Conservation (phyloP, 2,797 vertebrate species). For the Channa striata region DNA sequence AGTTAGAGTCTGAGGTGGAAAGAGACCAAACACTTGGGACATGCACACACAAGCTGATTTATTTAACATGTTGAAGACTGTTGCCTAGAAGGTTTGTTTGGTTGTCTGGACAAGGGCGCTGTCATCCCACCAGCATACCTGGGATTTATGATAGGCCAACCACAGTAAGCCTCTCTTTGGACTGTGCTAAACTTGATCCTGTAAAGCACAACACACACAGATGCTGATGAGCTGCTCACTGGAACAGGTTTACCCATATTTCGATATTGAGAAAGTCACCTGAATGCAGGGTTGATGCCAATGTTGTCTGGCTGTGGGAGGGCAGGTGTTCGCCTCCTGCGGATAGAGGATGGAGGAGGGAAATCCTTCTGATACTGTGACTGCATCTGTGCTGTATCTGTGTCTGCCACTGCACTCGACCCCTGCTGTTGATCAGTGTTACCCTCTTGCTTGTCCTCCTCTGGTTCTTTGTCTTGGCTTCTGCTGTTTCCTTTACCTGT, state of each 20-base stretch:
- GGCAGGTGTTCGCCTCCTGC: conserved; percentile 66
- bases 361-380: conserved; percentile 84
- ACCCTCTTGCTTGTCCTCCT: conserved; percentile 15
- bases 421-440: neutral
- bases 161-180: conserved; percentile 76
- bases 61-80: neutral
- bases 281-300: conserved; percentile 81
- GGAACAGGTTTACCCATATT: neutral
- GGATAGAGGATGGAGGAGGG: conserved; percentile 51
- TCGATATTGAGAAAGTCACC: conserved; percentile 58
- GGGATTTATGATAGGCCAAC: conserved; percentile 70
- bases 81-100: conserved; percentile 10
- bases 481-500: conserved; percentile 55
- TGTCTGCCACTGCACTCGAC: neutral
- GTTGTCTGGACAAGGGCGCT: neutral
- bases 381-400: conserved; percentile 30
- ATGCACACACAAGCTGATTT: neutral
- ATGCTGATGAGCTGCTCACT: conserved; percentile 1
- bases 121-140: conserved; percentile 24
- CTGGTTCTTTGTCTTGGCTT: conserved; percentile 6
- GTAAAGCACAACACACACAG: conserved; percentile 34
- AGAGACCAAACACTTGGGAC: neutral
- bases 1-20: neutral
- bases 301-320: conserved; percentile 84
- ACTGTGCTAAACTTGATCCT: conserved; percentile 81